These are phyloP conservation scores for Clamator glandarius DNA, from an alignment of 2,797 vertebrate genomes.

Conservation along the genomic window DNA sequence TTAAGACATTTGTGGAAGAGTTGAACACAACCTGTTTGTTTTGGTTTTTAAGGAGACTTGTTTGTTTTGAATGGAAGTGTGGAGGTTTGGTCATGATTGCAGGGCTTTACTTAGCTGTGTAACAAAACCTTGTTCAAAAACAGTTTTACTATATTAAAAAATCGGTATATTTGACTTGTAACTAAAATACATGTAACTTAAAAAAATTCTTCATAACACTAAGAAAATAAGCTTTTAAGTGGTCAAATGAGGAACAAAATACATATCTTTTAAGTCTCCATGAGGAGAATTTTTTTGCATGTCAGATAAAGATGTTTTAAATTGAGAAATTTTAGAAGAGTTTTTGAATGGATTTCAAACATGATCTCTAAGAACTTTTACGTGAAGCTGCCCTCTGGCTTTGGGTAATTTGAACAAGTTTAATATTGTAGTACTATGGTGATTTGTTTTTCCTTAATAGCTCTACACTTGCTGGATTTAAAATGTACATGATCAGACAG, in stretches of 20 bases:
- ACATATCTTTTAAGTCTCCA: neutral
- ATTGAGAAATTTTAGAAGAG: neutral
- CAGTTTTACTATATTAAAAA: neutral
- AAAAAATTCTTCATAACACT: neutral
- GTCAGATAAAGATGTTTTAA: neutral
- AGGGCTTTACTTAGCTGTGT: neutral
- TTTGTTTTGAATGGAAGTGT: neutral
- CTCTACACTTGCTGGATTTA: neutral
- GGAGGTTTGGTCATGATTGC: neutral
- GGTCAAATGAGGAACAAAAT: neutral
- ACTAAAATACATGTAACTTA: neutral
- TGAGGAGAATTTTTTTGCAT: neutral
- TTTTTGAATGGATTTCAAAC: neutral
- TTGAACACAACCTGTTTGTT: neutral
- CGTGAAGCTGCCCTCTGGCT: neutral
- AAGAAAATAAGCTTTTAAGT: neutral
- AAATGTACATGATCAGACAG: neutral
- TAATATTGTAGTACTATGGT: neutral
- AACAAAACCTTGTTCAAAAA: neutral
- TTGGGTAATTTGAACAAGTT: neutral
- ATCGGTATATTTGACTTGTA: neutral
- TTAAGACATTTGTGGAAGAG: neutral
- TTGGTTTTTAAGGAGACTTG: neutral
- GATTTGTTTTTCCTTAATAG: neutral
- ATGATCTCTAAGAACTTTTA: neutral